Evolutionary conservation across 2,797 vertebrate species (phyloP), one percentile per base, ranked within the genome.

Genomic region (Potorous gilbertii): DNA sequence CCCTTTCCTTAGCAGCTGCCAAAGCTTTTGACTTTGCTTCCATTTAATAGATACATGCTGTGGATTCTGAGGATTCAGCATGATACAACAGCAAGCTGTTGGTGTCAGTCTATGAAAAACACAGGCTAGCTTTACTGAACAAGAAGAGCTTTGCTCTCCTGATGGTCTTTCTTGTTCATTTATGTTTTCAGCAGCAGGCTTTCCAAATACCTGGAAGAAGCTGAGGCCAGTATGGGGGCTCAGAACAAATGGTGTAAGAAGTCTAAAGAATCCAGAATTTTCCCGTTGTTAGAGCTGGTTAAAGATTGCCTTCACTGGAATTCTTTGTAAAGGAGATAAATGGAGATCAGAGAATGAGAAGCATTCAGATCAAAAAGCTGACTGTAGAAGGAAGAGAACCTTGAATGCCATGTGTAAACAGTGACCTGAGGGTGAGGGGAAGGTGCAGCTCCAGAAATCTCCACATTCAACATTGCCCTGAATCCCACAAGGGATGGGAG

Each of bases 81-180:
- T 46, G 74, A 81, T 81, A 81, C 40, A 81, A 81, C 40, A 12
- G 74, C 34, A 55, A 92, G 57, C 55, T 92, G 28, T 55, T 90
- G 90, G 74, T 93, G 46, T 95, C 94, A 96, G 55, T 90, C 93
- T 66, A 56, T 90, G 56, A 92, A 62, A 62, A 91, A 5, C 28
- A 0, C 89, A 31, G 16, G 34, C 8, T 57, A 24, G 28, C 34
- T 92, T 92, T 96, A 94, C 66, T 94, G 93, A 96, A 12, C 14
- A 55, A 94, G 90, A 28, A 94, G 55, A 93, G 27, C 40, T 62
- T 14, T 57, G 55, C 4, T 54, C 40, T 95, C 91, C 18, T 54
- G 94, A 96, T 94, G 95, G 95, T 92, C 94, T 93, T 62, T 62
- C 50, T 56, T 96, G 54, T 93, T 46, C 91, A 56, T 46, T 81